A percentile compares a stretch with the other conserved stretches of the same genome.
Evolutionary conservation across 2,888 invertebrate genomes (phyloP).

Genomic region (Abscondita cerata): DNA sequence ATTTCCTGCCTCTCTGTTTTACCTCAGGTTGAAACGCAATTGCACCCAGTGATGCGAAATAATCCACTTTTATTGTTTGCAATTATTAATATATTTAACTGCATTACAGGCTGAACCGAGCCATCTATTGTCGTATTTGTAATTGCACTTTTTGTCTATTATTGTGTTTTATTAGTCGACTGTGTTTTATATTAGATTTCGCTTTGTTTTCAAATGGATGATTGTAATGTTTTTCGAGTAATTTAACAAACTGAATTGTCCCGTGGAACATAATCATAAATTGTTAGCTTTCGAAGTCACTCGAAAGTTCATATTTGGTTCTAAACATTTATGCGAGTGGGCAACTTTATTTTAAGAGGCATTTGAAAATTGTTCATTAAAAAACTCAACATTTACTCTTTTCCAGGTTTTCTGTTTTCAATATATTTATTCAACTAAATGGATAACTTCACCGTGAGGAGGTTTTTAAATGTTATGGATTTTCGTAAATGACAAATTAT

Average conservation of each 20-base stretch:
- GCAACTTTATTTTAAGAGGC: slow-evolving; percentile 18
- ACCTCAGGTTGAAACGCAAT: slow-evolving; percentile 47
- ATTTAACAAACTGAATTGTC: slow-evolving; percentile 51
- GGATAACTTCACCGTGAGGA: too few species aligned
- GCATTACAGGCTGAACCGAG: slow-evolving; percentile 52
- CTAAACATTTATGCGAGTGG: slow-evolving; percentile 9
- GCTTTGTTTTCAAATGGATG: slow-evolving; percentile 53
- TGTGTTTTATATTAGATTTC: slow-evolving; percentile 56
- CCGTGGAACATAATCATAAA: slow-evolving; percentile 33
- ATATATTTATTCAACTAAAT: too few species aligned
- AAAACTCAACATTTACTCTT: too few species aligned
- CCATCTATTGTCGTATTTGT: slow-evolving; percentile 55
- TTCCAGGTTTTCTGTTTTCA: too few species aligned
- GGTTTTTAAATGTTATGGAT: too few species aligned
- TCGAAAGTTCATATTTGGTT: slow-evolving; percentile 20
- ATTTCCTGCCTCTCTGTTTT: slow-evolving; percentile 29
- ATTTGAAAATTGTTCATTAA: not conserved
- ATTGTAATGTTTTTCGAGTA: slow-evolving; percentile 53
- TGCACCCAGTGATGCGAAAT: slow-evolving; percentile 54
- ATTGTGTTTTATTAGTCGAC: slow-evolving; percentile 56
- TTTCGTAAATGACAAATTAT: too few species aligned
- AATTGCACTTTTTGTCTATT: slow-evolving; percentile 56
- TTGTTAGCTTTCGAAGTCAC: slow-evolving; percentile 30
- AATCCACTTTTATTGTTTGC: slow-evolving; percentile 59
- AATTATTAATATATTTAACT: slow-evolving; percentile 59